phyloP scores from a whole-genome alignment of 1,140 invertebrate genomes.

The Caerostris darwini region DNA sequence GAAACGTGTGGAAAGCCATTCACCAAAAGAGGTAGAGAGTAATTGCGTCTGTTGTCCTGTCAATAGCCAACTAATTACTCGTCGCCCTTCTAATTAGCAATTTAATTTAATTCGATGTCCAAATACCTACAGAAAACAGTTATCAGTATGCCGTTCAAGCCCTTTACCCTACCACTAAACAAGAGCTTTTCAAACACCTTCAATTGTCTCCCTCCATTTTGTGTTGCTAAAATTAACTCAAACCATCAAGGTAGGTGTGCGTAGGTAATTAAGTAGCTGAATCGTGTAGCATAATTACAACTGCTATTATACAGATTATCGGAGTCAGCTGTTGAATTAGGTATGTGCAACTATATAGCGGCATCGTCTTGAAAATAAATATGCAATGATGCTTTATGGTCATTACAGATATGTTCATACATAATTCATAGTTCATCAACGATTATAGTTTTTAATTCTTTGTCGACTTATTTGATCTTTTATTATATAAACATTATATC shows the following conservation, averaged over 20 bases:
- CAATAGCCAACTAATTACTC: conserved; percentile 51
- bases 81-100: conserved; percentile 27
- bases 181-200: background rate
- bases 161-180: background rate
- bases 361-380: too few relatives aligned
- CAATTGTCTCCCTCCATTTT: background rate
- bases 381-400: too few relatives aligned
- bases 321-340: background rate
- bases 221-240: background rate
- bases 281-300: conserved; percentile 3
- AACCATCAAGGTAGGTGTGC: background rate
- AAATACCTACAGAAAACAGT: conserved; percentile 35
- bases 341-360: too few relatives aligned
- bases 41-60: conserved; percentile 14
- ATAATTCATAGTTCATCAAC: too few relatives aligned
- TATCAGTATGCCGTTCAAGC: background rate
- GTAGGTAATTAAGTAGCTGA: background rate
- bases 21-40: background rate
- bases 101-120: conserved; percentile 42
- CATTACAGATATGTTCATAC: too few relatives aligned
- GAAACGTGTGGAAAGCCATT: background rate
- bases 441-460: too few relatives aligned
- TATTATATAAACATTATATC: too few relatives aligned
- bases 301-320: background rate
- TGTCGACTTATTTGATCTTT: too few relatives aligned